Base-by-base conservation (phyloP, 2,797 vertebrate species). In the Corythornis leucogaster region DNA sequence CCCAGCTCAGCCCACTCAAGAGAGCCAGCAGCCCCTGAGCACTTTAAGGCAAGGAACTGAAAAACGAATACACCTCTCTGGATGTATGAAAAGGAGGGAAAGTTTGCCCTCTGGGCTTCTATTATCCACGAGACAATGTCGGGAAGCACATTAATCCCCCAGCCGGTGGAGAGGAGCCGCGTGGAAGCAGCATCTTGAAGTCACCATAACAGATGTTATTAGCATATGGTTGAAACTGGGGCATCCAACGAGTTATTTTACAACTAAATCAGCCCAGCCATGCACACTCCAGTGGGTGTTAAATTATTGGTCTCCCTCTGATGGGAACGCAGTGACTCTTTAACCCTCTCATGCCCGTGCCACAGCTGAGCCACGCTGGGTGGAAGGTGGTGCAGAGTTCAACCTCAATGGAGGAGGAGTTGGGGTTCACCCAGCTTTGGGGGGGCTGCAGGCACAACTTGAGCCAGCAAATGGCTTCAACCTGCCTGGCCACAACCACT, bases 181-280 rank as follows among this genome's bases (percentile, higher is more conserved):
- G 59, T 22, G 83, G 66, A 79, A 88, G 89, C 91, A 17, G 92
- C 96, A 88, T 83, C 94, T 84, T 83, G 85, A 79, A 88, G 90
- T 31, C 30, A 40, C 82, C 80, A 75, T 66, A 94, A 81, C 95
- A 96, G 96, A 87, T 96, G 96, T 95, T 91, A 95, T 93, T 87
- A 95, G 94, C 96, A 97, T 96, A 97, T 96, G 96, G 94, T 63
- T 80, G 92, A 81, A 97, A 94, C 90, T 89, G 89, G 96, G 96
- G 92, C 95, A 96, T 54, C 78, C 87, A 35, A 68, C 3, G 69
- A 92, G 95, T 79, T 87, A 77, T 88, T 94, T 88, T 80, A 94
- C 91, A 96, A 91, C 87, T 94, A 92, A 95, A 95, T 94, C 95
- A 91, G 94, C 57, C 14, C 2, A 6, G 85, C 81, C 69, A 90